Percentiles rank a stretch among this genome's conserved stretches.
Conservation (phyloP, 2,113 vertebrate species). For the Hepsetus odoe region DNA sequence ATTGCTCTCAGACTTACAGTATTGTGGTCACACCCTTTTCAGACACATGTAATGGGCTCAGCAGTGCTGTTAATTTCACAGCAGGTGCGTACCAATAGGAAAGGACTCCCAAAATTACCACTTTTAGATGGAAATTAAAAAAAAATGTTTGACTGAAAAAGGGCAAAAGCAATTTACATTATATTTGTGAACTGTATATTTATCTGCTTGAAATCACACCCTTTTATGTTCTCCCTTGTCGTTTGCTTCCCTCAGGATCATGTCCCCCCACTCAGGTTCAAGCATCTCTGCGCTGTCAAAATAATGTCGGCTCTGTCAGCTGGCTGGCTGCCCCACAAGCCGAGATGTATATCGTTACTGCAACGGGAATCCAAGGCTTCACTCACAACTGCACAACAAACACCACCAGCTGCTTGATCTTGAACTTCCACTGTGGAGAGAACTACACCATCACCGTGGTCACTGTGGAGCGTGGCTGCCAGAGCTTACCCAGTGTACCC, state of each 20-base stretch:
- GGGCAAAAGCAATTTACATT: no score
- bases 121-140: no score
- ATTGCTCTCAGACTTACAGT: slow-evolving; percentile 69
- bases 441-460: slow-evolving; percentile 59
- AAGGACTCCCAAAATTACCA: not conserved
- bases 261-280: slow-evolving; percentile 69
- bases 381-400: slow-evolving; percentile 64
- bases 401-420: slow-evolving; percentile 64
- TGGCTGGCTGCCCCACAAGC: slow-evolving; percentile 62
- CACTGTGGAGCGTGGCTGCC: slow-evolving; percentile 68
- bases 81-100: slow-evolving; percentile 63
- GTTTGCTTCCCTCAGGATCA: slow-evolving; percentile 59
- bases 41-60: slow-evolving; percentile 60
- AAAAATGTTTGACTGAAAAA: no score
- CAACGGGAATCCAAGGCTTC: not conserved
- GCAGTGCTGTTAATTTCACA: slow-evolving; percentile 44
- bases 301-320: slow-evolving; percentile 65
- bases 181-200: not conserved
- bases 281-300: slow-evolving; percentile 62
- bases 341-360: slow-evolving; percentile 66
- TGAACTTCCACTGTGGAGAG: slow-evolving; percentile 67
- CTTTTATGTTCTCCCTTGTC: not conserved
- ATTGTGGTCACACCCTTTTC: slow-evolving; percentile 69
- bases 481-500: slow-evolving; percentile 64
- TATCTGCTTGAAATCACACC: not conserved